Conservation (phyloP, 2,797 vertebrate genomes). For the Spinus olivaceus region DNA sequence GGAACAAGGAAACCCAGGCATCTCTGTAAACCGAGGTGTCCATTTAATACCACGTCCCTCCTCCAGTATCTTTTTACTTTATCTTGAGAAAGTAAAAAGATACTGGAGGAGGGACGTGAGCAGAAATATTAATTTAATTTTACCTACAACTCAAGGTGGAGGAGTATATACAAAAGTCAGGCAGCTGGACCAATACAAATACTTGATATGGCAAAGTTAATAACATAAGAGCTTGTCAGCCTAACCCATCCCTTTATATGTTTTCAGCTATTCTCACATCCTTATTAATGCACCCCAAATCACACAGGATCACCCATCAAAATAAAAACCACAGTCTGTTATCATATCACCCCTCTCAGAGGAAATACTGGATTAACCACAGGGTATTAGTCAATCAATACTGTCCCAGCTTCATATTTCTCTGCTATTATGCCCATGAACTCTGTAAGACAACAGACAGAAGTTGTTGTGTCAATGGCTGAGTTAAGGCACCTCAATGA, state of each 20-base stretch:
- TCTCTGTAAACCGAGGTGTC: not conserved
- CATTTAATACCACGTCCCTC: not conserved
- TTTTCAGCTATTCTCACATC: not conserved
- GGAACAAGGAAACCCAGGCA: not conserved
- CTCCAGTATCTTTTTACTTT: not conserved
- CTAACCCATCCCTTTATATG: not conserved
- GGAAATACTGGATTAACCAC: not conserved
- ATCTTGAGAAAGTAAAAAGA: not conserved
- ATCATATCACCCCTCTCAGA: not conserved
- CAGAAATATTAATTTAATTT: not conserved
- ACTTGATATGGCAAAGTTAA: not conserved
- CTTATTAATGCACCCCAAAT: not conserved
- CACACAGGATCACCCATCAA: not conserved
- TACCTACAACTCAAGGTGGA: not conserved
- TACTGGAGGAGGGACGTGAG: not conserved
- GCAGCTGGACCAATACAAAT: not conserved
- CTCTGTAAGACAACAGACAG: not conserved
- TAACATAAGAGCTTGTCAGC: not conserved
- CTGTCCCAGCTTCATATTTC: not conserved
- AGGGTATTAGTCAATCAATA: not conserved
- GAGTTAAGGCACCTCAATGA: not conserved
- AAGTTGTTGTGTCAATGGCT: fast-evolving
- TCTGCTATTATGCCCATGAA: not conserved
- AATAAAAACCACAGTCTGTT: not conserved
- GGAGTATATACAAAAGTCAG: not conserved